These are phyloP conservation scores for Macrocentrus cingulum DNA, from an alignment of 1,140 invertebrate species.

Conservation along the genomic window DNA sequence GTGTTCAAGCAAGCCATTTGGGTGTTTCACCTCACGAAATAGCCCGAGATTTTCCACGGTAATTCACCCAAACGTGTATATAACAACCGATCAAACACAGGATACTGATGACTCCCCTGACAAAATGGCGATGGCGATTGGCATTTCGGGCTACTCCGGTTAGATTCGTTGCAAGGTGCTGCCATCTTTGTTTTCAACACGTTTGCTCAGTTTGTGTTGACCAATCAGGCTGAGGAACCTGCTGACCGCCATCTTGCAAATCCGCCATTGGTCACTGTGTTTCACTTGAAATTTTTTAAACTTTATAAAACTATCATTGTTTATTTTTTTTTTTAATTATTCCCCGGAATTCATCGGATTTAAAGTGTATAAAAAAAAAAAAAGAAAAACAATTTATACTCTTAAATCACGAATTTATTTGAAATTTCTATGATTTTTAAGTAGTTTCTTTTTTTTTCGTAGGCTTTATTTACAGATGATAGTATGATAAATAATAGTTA, in stretches of 20 bases:
- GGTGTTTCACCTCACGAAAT: constrained; percentile 36
- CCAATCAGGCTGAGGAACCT: too few relatives aligned
- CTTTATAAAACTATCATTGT: too few relatives aligned
- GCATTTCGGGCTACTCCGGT: constrained; percentile 12
- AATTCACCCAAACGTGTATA: constrained; percentile 17
- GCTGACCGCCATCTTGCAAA: too few relatives aligned
- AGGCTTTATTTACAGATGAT: constrained; percentile 53
- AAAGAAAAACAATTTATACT: constrained; percentile 20
- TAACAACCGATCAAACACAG: constrained; percentile 19
- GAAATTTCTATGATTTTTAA: constrained; percentile 52
- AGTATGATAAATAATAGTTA: constrained; percentile 55
- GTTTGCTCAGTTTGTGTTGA: too few relatives aligned
- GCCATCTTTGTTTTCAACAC: too few relatives aligned
- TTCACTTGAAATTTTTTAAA: too few relatives aligned
- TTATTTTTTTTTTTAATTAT: too few relatives aligned
- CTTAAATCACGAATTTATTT: constrained; percentile 53
- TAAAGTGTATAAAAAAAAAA: too few relatives aligned
- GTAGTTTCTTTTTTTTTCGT: constrained; percentile 46
- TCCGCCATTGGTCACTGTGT: too few relatives aligned
- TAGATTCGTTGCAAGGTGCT: constrained; percentile 4
- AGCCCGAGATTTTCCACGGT: constrained; percentile 19
- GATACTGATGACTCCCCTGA: constrained; percentile 27
- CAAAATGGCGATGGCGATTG: constrained; percentile 32
- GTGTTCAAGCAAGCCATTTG: constrained; percentile 97
- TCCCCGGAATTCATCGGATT: too few relatives aligned